These are phyloP conservation scores for Heterodera filipjevi DNA, from an alignment of 2,888 invertebrate genomes.

Conservation along the genomic window DNA sequence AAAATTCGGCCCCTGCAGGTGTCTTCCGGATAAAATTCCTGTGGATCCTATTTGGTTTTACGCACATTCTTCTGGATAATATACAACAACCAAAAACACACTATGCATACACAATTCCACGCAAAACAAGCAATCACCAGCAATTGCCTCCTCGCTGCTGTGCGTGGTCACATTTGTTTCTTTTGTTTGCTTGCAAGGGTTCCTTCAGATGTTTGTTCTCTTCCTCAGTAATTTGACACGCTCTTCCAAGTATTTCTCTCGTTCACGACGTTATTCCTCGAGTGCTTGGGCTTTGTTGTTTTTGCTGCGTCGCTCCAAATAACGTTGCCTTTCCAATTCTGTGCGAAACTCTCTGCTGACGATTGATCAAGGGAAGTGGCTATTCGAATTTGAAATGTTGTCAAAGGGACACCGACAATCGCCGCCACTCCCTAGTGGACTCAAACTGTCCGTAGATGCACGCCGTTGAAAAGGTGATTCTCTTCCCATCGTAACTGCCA, in stretches of 20 bases:
- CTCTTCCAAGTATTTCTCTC: constrained; percentile 37
- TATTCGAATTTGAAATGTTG: background rate
- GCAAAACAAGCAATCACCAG: background rate
- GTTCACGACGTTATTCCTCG: constrained; percentile 44
- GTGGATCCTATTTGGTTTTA: no score
- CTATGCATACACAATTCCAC: background rate
- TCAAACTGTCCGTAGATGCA: background rate
- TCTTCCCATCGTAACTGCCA: background rate
- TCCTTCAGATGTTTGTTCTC: constrained; percentile 35
- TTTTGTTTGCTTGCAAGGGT: constrained; percentile 13
- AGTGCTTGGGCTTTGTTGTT: constrained; percentile 56
- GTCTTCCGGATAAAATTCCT: no score
- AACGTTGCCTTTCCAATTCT: constrained; percentile 37
- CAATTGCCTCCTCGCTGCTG: background rate
- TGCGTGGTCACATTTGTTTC: constrained; percentile 25
- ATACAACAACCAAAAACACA: background rate
- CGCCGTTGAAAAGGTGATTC: background rate
- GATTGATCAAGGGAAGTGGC: background rate
- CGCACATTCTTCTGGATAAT: no score
- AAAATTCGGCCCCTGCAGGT: no score
- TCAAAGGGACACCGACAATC: background rate
- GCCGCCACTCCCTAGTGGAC: background rate
- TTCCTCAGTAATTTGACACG: constrained; percentile 33
- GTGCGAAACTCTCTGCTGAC: constrained; percentile 10
- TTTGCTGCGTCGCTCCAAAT: constrained; percentile 44